Conservation (phyloP, 2,113 vertebrate species). For the Protobothrops mucrosquamatus region DNA sequence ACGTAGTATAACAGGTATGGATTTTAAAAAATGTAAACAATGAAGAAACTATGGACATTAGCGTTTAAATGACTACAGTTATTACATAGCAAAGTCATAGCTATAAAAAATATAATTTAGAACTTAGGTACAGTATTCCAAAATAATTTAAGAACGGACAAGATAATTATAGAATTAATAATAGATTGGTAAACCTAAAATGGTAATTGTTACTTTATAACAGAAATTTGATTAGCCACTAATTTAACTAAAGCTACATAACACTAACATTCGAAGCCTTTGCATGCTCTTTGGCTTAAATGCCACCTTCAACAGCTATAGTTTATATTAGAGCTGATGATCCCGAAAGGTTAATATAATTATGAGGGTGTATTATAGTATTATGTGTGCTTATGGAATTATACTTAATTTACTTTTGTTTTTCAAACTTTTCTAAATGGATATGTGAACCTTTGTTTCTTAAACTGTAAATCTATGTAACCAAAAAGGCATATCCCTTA, state of each 20-base stretch:
- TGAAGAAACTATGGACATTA: neutral
- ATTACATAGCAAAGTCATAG: neutral
- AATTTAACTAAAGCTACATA: neutral
- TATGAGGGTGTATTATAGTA: neutral
- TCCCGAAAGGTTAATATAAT: neutral
- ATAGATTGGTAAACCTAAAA: neutral
- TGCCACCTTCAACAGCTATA: neutral
- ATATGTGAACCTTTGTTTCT: neutral
- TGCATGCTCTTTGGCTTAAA: neutral
- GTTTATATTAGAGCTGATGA: neutral
- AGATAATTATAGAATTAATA: neutral
- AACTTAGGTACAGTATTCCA: neutral
- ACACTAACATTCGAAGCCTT: neutral
- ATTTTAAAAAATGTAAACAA: neutral
- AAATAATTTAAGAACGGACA: neutral
- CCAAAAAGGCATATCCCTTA: neutral
- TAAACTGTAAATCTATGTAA: neutral
- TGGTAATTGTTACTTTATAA: neutral
- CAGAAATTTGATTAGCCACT: neutral
- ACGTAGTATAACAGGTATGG: neutral
- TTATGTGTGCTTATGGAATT: neutral
- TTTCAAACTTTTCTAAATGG: neutral
- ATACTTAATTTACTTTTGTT: neutral
- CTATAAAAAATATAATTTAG: neutral
- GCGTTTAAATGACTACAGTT: neutral